Conservation (phyloP, 1,140 invertebrate genomes). For the Samia ricini region DNA sequence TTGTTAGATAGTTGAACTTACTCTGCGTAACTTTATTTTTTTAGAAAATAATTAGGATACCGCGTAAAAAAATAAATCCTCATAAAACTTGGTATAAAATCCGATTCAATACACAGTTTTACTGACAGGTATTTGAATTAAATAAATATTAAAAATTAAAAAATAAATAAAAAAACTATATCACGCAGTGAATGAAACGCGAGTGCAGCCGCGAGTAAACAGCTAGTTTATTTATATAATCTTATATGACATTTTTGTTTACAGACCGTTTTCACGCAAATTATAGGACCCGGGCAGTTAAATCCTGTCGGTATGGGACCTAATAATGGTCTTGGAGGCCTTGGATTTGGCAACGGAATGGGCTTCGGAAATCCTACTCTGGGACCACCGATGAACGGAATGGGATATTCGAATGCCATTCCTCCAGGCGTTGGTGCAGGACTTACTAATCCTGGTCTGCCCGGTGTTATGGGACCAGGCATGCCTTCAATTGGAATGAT, state of each 20-base stretch:
- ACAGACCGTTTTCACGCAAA: not conserved
- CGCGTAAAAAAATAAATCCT: too few relatives aligned
- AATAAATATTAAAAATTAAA: too few relatives aligned
- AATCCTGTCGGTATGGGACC: not conserved
- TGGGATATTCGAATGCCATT: not conserved
- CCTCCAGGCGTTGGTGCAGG: not conserved
- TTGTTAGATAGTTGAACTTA: too few relatives aligned
- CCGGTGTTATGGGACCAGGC: not conserved
- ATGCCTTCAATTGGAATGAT: not conserved
- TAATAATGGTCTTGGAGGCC: not conserved
- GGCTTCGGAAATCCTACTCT: slow-evolving; percentile 3
- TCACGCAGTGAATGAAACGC: too few relatives aligned
- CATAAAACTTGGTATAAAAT: too few relatives aligned
- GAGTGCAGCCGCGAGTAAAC: too few relatives aligned
- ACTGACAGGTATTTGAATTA: too few relatives aligned
- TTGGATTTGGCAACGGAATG: not conserved
- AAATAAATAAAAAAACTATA: too few relatives aligned
- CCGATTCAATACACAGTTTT: too few relatives aligned
- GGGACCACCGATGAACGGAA: not conserved
- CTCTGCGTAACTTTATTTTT: too few relatives aligned
- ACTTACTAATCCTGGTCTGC: not conserved
- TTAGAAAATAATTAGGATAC: too few relatives aligned
- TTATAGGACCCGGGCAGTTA: not conserved
- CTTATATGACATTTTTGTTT: not conserved
- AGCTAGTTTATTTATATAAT: too few relatives aligned